Percentiles rank a stretch among this genome's conserved stretches.
These are phyloP conservation scores for Dynastes grantii DNA, from an alignment of 2,888 invertebrate genomes.

Conservation along the genomic window DNA sequence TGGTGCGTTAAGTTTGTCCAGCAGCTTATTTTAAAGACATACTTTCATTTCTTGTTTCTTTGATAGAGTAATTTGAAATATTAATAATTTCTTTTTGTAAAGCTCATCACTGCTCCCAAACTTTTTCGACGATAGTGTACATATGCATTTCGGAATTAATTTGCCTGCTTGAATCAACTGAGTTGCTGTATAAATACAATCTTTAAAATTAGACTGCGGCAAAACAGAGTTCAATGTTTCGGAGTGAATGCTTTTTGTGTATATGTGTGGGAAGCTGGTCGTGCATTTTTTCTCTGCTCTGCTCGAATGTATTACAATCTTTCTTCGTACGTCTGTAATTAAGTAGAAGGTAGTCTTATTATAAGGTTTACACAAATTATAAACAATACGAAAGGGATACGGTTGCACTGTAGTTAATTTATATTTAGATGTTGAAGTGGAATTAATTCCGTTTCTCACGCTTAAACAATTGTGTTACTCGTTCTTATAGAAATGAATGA, in stretches of 20 bases:
- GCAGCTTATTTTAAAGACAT: too few species aligned
- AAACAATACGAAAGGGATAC: slow-evolving; percentile 1
- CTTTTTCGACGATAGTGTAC: too few species aligned
- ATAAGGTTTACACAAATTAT: neutral
- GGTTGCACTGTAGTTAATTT: neutral
- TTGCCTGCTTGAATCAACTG: slow-evolving; percentile 32
- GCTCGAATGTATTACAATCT: neutral
- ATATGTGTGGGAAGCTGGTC: slow-evolving; percentile 24
- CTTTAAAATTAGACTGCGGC: slow-evolving; percentile 40
- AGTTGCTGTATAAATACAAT: slow-evolving; percentile 39
- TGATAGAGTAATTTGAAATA: too few species aligned
- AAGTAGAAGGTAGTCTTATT: neutral
- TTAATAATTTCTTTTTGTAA: too few species aligned
- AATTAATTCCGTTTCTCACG: slow-evolving; percentile 6
- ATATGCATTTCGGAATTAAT: slow-evolving; percentile 39
- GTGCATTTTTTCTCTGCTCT: slow-evolving; percentile 6
- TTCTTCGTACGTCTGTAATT: neutral
- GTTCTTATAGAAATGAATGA: neutral
- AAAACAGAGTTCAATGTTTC: slow-evolving; percentile 43
- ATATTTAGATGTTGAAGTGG: neutral
- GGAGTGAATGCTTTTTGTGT: slow-evolving; percentile 16
- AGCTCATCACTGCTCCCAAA: too few species aligned
- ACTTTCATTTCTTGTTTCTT: too few species aligned
- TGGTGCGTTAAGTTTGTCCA: too few species aligned
- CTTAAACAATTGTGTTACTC: neutral